Base-by-base conservation (phyloP, 1,140 invertebrate species). In the Muscidifurax raptorellus region DNA sequence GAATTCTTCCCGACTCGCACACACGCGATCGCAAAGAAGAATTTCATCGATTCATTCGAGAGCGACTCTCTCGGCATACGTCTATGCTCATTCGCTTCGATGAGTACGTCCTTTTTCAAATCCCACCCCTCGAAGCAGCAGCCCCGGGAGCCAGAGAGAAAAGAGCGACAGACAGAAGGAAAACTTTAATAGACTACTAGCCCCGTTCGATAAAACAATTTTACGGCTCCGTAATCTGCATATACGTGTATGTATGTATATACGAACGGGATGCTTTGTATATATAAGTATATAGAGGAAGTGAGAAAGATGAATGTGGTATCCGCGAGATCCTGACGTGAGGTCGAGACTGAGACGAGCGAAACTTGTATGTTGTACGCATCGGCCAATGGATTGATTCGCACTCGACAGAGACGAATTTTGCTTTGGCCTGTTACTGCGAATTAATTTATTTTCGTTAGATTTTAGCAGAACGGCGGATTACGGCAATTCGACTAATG, bases 191-290 rank as follows among this genome's bases (percentile, higher is more conserved):
- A 75, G 75, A 77, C 75, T 59, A 27, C 75, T 18, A 12, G 25
- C 25, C 25, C 40, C 80, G 30, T 32, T 82, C 80, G 47, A 75
- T 75, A 25, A 72, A 82, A 66, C 80, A 75, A 82, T 74, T 82
- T 82, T 72, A 72, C 71, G 80, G 28, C 36, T 22, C 10, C 40
- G 74, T 52, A 27, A 69, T 52, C 74, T 22, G n/a, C 22, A 74
- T 74, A 40, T 74, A 40, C 6, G 22, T 40, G 25, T 30, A 30
- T n/a, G 12, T 18, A 36, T 40, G 7, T 36, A 22, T 36, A 74
- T 13, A 72, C 28, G 28, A 10, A 72, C 28, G 32, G n/a, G 22
- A 18, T 59, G 52, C 36, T 47, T 1, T 59, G 52, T n/a, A 18
- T n/a, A 13, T 47, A 47, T 47, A 47, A 0, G 15, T 18, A 2